A percentile compares a stretch with the other conserved stretches of the same genome.
These are phyloP conservation scores for Melanchra persicariae DNA, from an alignment of 2,888 invertebrate genomes.

Conservation along the genomic window DNA sequence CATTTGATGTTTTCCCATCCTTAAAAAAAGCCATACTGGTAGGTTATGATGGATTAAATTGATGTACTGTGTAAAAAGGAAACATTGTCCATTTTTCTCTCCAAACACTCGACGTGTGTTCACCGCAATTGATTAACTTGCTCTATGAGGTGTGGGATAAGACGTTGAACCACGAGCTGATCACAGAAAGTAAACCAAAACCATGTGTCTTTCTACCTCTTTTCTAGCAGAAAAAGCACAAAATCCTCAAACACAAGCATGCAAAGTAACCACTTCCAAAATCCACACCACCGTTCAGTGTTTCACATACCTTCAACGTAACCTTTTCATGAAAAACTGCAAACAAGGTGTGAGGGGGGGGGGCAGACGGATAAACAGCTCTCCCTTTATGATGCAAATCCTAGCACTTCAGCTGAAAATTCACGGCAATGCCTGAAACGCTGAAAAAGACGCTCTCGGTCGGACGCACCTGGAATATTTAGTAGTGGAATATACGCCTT, in stretches of 20 bases:
- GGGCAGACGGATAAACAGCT: conserved; percentile 60
- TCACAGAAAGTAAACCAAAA: not conserved
- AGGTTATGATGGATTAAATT: no score
- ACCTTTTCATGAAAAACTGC: conserved; percentile 68
- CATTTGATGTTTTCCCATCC: no score
- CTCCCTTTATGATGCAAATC: conserved; percentile 74
- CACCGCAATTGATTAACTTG: not conserved
- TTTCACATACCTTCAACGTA: conserved; percentile 58
- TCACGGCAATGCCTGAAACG: conserved; percentile 66
- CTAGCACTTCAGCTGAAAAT: conserved; percentile 71
- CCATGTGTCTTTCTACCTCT: not conserved
- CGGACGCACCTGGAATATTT: conserved; percentile 69
- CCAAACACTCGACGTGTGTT: no score
- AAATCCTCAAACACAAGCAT: conserved; percentile 15
- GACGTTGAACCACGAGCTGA: not conserved
- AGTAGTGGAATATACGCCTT: conserved; percentile 56
- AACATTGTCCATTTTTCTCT: no score
- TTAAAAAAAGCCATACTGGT: no score
- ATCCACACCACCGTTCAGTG: conserved; percentile 32
- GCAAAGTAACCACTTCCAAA: conserved; percentile 24
- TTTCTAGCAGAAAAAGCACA: conserved; percentile 1
- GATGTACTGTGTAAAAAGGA: no score
- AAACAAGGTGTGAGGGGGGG: conserved; percentile 59
- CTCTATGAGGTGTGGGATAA: not conserved
- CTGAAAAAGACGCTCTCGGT: conserved; percentile 72